These are phyloP conservation scores for Adelognathus sp. DNA, from an alignment of 2,888 invertebrate species.

Conservation along the genomic window DNA sequence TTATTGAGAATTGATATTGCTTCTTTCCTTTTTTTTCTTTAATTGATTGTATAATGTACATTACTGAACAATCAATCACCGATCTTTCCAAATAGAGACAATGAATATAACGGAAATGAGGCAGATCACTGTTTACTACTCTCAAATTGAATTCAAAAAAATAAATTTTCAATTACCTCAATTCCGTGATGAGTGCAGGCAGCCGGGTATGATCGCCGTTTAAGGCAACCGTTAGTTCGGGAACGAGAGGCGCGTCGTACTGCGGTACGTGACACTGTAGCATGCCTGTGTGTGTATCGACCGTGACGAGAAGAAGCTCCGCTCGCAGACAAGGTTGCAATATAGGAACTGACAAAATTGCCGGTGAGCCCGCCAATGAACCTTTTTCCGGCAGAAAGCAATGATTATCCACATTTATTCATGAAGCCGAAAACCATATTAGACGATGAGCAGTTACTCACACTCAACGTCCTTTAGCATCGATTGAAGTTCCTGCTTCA, in stretches of 20 bases:
- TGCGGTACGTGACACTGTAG: slow-evolving; percentile 96
- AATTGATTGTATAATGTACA: no score
- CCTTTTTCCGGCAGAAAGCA: slow-evolving; percentile 81
- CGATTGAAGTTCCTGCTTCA: slow-evolving; percentile 89
- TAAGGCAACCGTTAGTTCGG: slow-evolving; percentile 91
- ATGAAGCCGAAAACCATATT: neutral
- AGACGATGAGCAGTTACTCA: slow-evolving; percentile 75
- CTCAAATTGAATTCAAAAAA: no score
- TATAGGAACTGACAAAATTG: slow-evolving; percentile 94
- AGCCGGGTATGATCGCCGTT: slow-evolving; percentile 88
- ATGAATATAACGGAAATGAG: no score
- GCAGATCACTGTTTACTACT: no score
- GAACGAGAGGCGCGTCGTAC: slow-evolving; percentile 90
- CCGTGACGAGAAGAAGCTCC: slow-evolving; percentile 95
- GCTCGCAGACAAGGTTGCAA: slow-evolving; percentile 94
- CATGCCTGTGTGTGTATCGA: slow-evolving; percentile 97
- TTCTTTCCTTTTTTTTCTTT: no score
- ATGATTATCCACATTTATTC: slow-evolving; percentile 10
- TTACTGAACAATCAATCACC: no score
- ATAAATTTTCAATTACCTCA: slow-evolving; percentile 81
- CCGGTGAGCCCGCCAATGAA: slow-evolving; percentile 95
- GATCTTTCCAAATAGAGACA: slow-evolving; percentile 28
- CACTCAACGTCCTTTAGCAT: slow-evolving; percentile 88
- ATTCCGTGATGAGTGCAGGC: slow-evolving; percentile 86
- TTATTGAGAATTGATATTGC: no score